Percentiles rank a stretch among this genome's conserved stretches.
These are phyloP conservation scores for Zeus faber DNA, from an alignment of 2,113 vertebrate genomes.

Conservation along the genomic window DNA sequence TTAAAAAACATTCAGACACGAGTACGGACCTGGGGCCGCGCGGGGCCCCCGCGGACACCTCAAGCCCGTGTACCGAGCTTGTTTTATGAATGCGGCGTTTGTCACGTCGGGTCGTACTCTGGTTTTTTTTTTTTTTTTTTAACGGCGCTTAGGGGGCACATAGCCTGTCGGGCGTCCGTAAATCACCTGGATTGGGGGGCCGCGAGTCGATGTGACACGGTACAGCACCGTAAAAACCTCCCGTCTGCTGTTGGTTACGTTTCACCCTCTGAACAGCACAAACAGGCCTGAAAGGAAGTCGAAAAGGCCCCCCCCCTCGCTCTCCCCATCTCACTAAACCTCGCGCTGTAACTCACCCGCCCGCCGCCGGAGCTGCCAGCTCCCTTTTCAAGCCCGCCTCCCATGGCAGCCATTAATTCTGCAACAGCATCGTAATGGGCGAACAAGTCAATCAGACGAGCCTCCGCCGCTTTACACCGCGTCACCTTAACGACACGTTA, in stretches of 20 bases:
- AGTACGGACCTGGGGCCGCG: too few species aligned
- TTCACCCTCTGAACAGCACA: constrained; percentile 43
- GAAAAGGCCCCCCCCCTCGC: constrained; percentile 26
- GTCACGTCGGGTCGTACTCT: constrained; percentile 37
- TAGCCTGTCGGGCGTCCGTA: constrained; percentile 39
- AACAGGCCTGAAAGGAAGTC: constrained; percentile 33
- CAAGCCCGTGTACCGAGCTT: constrained; percentile 25
- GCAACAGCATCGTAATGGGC: constrained; percentile 83
- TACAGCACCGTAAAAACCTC: too few species aligned
- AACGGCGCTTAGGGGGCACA: constrained; percentile 49
- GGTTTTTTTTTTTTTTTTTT: too few species aligned
- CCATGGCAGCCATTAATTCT: constrained; percentile 87
- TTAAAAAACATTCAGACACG: too few species aligned
- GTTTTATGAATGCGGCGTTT: constrained; percentile 52
- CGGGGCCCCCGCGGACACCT: constrained; percentile 17
- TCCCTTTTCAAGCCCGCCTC: constrained; percentile 75
- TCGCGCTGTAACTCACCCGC: constrained; percentile 81
- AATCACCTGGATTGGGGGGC: constrained; percentile 52
- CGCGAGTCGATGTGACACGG: constrained; percentile 43
- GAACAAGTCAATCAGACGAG: constrained; percentile 84
- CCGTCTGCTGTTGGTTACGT: constrained; percentile 64
- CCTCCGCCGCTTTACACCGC: constrained; percentile 84
- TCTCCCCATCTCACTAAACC: constrained; percentile 67
- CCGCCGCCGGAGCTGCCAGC: constrained; percentile 84
- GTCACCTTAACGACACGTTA: constrained; percentile 84